Conservation (phyloP, 2,113 vertebrate genomes). For the Microcebus jonahi region DNA sequence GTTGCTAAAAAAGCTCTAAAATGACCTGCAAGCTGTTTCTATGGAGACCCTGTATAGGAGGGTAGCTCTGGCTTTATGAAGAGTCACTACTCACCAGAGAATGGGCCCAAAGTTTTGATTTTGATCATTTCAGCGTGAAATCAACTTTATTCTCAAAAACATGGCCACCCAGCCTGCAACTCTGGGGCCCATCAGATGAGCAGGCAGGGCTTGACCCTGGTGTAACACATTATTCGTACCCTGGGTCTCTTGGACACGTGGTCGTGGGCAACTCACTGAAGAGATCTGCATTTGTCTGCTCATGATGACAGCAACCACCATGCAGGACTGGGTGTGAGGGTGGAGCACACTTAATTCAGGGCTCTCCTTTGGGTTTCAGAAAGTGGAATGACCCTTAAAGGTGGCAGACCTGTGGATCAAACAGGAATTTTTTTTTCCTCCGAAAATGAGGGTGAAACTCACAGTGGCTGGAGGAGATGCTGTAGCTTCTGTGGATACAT, state of each 20-base stretch:
- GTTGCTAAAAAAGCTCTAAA: neutral
- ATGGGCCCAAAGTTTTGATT: neutral
- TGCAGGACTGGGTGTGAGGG: neutral
- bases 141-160: neutral
- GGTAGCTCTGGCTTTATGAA: neutral
- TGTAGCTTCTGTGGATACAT: neutral
- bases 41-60: neutral
- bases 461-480: neutral
- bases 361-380: constrained; percentile 4
- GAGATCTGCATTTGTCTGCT: too few species aligned
- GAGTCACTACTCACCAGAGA: neutral
- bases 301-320: neutral
- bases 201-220: too few species aligned
- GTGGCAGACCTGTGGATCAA: neutral
- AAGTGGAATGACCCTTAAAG: neutral
- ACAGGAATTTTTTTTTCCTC: neutral
- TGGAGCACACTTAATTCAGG: neutral
- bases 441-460: neutral
- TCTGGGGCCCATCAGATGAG: neutral
- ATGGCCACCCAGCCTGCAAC: neutral
- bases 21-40: neutral
- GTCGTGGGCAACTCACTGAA: too few species aligned
- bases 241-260: too few species aligned
- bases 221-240: too few species aligned
- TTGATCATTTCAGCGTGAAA: neutral